Evolutionary conservation across 2,113 vertebrate genomes (phyloP).

Genomic region (Dicentrarchus labrax): DNA sequence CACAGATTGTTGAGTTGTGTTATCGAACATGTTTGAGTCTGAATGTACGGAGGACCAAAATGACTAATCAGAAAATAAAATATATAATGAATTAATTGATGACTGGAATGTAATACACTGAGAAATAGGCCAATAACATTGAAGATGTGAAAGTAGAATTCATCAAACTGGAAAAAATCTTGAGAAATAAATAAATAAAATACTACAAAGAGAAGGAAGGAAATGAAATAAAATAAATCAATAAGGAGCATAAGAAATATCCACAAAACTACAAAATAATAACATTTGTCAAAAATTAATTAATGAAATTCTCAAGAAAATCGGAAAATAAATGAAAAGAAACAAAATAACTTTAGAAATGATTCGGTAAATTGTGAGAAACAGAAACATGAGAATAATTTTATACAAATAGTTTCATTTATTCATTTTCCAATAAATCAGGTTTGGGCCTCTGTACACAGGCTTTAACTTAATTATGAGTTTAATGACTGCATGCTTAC

Average conservation of each 20-base stretch:
- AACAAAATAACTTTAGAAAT: no score
- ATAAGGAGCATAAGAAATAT: neutral
- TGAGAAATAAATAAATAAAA: no score
- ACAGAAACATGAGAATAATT: no score
- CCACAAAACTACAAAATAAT: neutral
- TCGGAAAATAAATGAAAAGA: no score
- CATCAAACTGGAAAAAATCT: neutral
- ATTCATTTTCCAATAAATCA: neutral
- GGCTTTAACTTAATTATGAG: neutral
- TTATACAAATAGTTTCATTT: neutral
- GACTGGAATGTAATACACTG: neutral
- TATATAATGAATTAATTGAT: neutral
- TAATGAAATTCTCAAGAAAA: neutral
- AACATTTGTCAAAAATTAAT: no score
- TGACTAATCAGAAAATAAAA: neutral
- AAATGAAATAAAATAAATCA: no score
- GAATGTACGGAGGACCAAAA: neutral
- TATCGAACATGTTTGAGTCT: neutral
- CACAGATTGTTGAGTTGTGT: slow-evolving; percentile 1
- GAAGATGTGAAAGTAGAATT: neutral
- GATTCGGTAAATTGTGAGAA: no score
- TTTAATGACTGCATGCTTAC: neutral
- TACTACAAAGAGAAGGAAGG: neutral
- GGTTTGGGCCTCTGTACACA: neutral
- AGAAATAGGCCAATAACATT: neutral